phyloP scores from a whole-genome alignment of 1,140 invertebrate species.

The Drosophila pallidifrons region DNA sequence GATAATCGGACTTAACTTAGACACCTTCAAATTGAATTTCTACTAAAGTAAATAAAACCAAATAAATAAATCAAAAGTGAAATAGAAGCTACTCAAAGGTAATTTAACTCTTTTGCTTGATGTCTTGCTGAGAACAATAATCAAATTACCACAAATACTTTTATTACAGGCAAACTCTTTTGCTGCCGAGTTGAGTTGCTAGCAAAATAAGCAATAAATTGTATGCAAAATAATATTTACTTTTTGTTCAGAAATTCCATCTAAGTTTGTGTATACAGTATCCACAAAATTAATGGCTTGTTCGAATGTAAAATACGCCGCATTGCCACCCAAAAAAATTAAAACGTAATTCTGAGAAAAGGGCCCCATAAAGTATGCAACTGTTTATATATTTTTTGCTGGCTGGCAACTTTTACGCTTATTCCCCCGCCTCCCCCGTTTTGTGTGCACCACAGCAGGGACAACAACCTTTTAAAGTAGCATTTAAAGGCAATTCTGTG shows the following conservation, averaged over 20 bases:
- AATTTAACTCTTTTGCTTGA: not conserved
- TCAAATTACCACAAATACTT: not conserved
- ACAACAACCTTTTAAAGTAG: conserved; percentile 36
- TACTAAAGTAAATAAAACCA: no score
- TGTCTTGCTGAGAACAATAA: not conserved
- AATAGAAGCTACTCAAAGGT: not conserved
- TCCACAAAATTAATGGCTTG: conserved; percentile 7
- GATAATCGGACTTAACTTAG: no score
- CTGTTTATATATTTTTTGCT: conserved; percentile 19
- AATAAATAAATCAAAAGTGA: no score
- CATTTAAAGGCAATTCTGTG: conserved; percentile 21
- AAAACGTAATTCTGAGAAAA: not conserved
- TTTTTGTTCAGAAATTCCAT: not conserved
- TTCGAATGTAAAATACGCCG: conserved; percentile 15
- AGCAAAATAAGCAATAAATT: conserved; percentile 3
- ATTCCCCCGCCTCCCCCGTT: not conserved
- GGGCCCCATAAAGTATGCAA: conserved; percentile 42
- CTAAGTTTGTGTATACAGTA: not conserved
- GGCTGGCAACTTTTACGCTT: not conserved
- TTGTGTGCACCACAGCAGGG: not conserved
- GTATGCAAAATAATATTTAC: conserved; percentile 1
- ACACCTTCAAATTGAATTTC: no score
- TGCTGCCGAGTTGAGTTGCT: not conserved
- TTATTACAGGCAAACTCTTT: not conserved
- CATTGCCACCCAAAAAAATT: no score